Percentiles rank a stretch among this genome's conserved stretches.
These are phyloP conservation scores for Polydrusus pterygomalis DNA, from an alignment of 2,888 invertebrate species.

Conservation along the genomic window DNA sequence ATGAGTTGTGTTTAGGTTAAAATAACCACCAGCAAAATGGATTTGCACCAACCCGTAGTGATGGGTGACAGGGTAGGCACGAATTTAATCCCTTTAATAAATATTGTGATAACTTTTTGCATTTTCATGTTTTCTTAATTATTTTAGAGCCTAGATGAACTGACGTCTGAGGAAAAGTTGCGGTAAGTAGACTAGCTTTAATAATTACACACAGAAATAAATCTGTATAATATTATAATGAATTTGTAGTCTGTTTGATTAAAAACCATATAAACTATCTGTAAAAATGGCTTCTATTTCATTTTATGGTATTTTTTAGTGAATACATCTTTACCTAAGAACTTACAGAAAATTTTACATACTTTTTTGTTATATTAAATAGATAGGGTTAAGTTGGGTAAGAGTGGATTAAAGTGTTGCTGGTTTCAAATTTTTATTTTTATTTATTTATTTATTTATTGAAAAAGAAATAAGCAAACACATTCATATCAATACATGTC, in stretches of 20 bases:
- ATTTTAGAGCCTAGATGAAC: conserved; percentile 82
- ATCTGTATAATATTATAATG: no score
- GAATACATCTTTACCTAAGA: no score
- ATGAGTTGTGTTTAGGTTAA: background rate
- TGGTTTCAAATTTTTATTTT: no score
- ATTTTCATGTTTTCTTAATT: conserved; percentile 58
- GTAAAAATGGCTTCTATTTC: background rate
- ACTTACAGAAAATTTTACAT: no score
- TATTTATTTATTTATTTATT: no score
- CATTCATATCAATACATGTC: no score
- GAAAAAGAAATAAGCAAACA: no score
- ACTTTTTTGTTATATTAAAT: no score
- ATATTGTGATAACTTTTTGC: background rate
- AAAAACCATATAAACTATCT: background rate
- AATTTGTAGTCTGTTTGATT: no score
- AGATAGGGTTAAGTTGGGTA: no score
- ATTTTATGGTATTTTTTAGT: no score
- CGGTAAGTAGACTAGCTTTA: conserved; percentile 75
- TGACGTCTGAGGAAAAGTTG: conserved; percentile 85
- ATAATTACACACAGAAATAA: background rate
- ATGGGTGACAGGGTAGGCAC: conserved; percentile 73
- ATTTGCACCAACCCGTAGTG: conserved; percentile 74
- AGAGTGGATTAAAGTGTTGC: no score
- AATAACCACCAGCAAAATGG: conserved; percentile 62
- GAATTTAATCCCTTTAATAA: background rate